Conservation (phyloP, 2,113 vertebrate genomes). For the Myotis davidii region DNA sequence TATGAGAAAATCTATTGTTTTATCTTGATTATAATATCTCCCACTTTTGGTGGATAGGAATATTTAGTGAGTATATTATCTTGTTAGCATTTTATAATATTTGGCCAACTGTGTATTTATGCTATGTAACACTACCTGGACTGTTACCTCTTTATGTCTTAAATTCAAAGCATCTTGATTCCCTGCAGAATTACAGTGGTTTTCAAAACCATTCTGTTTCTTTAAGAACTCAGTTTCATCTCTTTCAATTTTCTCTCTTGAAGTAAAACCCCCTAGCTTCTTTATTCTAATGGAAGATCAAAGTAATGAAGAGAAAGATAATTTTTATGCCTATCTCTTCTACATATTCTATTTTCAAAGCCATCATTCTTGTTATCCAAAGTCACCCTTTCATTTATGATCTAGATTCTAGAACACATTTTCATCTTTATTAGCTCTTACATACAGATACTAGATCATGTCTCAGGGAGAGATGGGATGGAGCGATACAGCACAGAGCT, state of each 20-base stretch:
- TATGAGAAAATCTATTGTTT: not conserved
- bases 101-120: not conserved
- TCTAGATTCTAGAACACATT: not conserved
- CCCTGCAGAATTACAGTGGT: not conserved
- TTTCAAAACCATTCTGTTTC: not conserved
- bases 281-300: not conserved
- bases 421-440: not conserved
- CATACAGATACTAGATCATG: not conserved
- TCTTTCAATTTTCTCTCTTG: constrained; percentile 12
- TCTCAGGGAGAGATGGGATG: not conserved
- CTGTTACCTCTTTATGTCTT: not conserved
- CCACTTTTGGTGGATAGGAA: not conserved
- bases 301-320: not conserved
- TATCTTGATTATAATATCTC: not conserved
- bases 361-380: not conserved
- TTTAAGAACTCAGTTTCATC: not conserved
- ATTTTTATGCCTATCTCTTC: not conserved
- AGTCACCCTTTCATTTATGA: not conserved
- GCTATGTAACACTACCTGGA: not conserved
- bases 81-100: not conserved
- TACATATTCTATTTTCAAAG: not conserved
- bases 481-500: not conserved
- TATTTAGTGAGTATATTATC: not conserved
- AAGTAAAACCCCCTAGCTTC: not conserved
- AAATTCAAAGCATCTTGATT: not conserved